These are phyloP conservation scores for Lamellibrachia satsuma DNA, from an alignment of 2,888 invertebrate species.

Conservation along the genomic window DNA sequence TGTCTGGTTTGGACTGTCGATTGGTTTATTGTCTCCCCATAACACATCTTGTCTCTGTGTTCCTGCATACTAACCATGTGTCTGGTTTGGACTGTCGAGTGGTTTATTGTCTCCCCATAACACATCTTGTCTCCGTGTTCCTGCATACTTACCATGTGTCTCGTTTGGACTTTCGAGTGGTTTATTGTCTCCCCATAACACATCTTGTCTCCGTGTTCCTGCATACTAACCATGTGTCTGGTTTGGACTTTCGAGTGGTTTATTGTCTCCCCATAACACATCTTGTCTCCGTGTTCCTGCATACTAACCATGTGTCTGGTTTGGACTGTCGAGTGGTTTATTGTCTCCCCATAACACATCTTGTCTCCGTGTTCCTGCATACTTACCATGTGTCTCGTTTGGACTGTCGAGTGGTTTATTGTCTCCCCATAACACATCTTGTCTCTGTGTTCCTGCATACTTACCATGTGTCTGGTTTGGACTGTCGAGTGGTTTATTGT, in stretches of 20 bases:
- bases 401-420: slow-evolving; percentile 5
- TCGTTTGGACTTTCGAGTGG: neutral
- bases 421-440: slow-evolving; percentile 8
- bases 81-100: neutral
- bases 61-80: neutral
- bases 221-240: neutral
- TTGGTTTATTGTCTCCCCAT: slow-evolving; percentile 1
- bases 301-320: neutral
- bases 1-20: neutral
- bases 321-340: neutral
- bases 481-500: neutral
- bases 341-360: slow-evolving; percentile 10
- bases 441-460: neutral
- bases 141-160: neutral
- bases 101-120: slow-evolving; percentile 9
- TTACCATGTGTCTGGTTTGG: neutral
- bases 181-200: slow-evolving; percentile 10
- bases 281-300: neutral
- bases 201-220: neutral
- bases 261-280: slow-evolving; percentile 10
- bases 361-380: neutral
- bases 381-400: neutral
- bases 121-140: neutral
- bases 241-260: neutral
- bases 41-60: neutral